Evolutionary conservation across 1,140 invertebrate genomes (phyloP).

Genomic region (Pygmarrhopalites habei): DNA sequence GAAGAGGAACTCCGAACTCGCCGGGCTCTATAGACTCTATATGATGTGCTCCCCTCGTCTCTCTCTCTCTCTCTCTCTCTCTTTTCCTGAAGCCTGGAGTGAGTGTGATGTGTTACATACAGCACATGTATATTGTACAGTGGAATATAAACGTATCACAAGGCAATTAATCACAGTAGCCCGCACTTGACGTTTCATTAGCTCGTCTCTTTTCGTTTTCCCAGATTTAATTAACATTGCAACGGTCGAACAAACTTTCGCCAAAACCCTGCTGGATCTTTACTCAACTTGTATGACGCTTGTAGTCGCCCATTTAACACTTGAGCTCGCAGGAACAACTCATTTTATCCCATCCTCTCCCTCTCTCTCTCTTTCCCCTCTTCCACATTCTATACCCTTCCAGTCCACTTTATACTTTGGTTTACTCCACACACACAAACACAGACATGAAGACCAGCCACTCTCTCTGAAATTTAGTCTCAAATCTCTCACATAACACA

Average conservation of each 20-base stretch:
- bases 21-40: too few species aligned
- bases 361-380: too few species aligned
- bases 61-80: neutral
- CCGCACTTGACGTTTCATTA: constrained; percentile 41
- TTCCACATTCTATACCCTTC: neutral
- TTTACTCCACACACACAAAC: too few species aligned
- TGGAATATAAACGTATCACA: constrained; percentile 38
- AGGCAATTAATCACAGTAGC: constrained; percentile 41
- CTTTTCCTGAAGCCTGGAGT: too few species aligned
- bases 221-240: constrained; percentile 41
- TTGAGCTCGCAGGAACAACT: constrained; percentile 34
- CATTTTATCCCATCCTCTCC: constrained; percentile 26
- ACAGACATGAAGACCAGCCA: too few species aligned
- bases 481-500: neutral
- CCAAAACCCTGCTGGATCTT: constrained; percentile 33
- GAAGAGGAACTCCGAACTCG: too few species aligned
- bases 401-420: neutral
- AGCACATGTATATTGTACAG: constrained; percentile 8
- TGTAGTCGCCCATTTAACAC: constrained; percentile 39
- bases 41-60: neutral
- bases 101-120: too few species aligned
- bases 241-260: constrained; percentile 40
- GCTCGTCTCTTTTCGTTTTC: constrained; percentile 39
- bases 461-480: neutral
- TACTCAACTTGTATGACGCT: constrained; percentile 39